Evolutionary conservation across 2,888 invertebrate species (phyloP).

Genomic region (Gymnoscelis rufifasciata): DNA sequence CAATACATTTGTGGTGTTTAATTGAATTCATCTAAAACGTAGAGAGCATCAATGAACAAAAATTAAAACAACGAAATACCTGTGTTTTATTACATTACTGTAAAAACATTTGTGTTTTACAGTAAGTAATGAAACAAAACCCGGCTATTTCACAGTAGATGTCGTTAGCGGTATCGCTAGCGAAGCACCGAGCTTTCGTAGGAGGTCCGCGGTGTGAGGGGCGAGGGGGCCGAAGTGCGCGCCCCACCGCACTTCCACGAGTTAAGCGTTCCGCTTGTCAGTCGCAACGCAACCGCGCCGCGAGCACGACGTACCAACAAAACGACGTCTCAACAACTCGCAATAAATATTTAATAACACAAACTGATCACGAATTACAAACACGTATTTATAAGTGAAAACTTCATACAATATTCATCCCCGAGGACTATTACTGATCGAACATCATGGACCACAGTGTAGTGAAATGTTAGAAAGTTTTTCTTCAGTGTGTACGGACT

Average conservation of each 20-base stretch:
- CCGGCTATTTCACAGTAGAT: conserved; percentile 59
- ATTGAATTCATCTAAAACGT: no score
- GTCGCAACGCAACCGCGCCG: conserved; percentile 69
- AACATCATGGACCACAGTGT: conserved; percentile 57
- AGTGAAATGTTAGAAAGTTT: conserved; percentile 74
- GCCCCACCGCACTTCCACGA: conserved; percentile 69
- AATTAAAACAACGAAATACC: no score
- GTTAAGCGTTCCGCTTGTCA: conserved; percentile 62
- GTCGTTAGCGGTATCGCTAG: conserved; percentile 41
- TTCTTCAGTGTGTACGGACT: conserved; percentile 72
- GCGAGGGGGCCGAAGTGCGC: conserved; percentile 51
- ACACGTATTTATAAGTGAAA: conserved; percentile 51
- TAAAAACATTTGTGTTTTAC: background rate
- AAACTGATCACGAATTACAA: conserved; percentile 53
- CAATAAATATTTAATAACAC: conserved; percentile 69
- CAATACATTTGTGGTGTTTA: no score
- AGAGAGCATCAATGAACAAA: no score
- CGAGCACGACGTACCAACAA: conserved; percentile 55
- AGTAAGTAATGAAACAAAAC: background rate
- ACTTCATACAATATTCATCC: conserved; percentile 33
- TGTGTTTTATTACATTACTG: no score
- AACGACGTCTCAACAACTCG: conserved; percentile 59
- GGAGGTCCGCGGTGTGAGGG: conserved; percentile 47
- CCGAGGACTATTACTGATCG: conserved; percentile 39
- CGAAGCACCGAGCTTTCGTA: conserved; percentile 47